Percentiles rank a stretch among this genome's conserved stretches.
Conservation (phyloP, 2,888 invertebrate species). For the Griposia aprilina region DNA sequence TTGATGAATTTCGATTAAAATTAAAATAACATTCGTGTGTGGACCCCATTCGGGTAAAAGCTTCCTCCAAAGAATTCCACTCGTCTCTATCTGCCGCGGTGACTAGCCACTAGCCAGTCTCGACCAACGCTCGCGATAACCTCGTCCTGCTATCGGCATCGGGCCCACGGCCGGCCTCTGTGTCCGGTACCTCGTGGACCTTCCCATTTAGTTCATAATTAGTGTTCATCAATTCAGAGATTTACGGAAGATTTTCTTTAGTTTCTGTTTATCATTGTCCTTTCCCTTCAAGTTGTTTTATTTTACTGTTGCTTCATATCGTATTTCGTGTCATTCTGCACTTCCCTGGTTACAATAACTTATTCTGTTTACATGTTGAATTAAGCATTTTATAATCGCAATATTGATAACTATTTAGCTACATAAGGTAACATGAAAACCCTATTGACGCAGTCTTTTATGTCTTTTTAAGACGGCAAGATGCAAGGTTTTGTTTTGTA, state of each 20-base stretch:
- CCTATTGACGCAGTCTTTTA: background rate
- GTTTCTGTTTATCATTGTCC: background rate
- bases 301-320: background rate
- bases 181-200: too few relatives aligned
- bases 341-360: constrained; percentile 6
- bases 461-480: background rate
- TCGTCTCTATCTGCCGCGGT: too few relatives aligned
- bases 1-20: too few relatives aligned
- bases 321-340: background rate
- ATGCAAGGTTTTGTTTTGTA: background rate
- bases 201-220: background rate
- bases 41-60: too few relatives aligned
- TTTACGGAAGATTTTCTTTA: background rate
- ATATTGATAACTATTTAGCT: background rate
- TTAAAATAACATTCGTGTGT: too few relatives aligned
- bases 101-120: too few relatives aligned
- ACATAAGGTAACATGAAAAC: background rate
- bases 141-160: too few relatives aligned
- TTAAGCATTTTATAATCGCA: background rate
- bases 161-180: too few relatives aligned
- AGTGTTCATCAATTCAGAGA: background rate
- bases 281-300: constrained; percentile 16
- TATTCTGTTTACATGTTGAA: constrained; percentile 9
- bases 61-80: too few relatives aligned
- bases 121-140: too few relatives aligned